These are phyloP conservation scores for Congeria kusceri DNA, from an alignment of 2,888 invertebrate genomes.

Conservation along the genomic window DNA sequence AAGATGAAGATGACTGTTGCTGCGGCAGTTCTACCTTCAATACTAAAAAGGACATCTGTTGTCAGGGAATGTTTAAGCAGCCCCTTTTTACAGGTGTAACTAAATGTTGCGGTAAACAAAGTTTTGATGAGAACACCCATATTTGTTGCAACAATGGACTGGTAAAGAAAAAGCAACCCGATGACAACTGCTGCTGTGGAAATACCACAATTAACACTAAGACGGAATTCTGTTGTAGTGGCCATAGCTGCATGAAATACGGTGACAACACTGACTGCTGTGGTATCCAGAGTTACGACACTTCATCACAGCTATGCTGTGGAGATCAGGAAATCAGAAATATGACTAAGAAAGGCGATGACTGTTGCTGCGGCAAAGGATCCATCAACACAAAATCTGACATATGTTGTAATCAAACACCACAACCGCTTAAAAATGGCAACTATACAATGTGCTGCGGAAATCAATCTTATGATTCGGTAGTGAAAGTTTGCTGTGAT, in stretches of 20 bases:
- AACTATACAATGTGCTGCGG: conserved; percentile 32
- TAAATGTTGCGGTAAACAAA: conserved; percentile 26
- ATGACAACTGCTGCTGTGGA: conserved; percentile 40
- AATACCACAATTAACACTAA: conserved; percentile 17
- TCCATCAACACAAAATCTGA: conserved; percentile 27
- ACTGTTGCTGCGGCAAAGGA: conserved; percentile 41
- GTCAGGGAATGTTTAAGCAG: conserved; percentile 32
- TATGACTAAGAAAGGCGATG: conserved; percentile 23
- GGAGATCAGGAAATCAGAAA: conserved; percentile 16
- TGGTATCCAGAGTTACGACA: conserved; percentile 20
- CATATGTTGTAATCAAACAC: conserved; percentile 37
- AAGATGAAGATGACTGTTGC: conserved; percentile 41
- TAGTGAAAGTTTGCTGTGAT: conserved; percentile 28
- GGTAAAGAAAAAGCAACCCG: conserved; percentile 8
- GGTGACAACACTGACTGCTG: conserved; percentile 35
- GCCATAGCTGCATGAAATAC: conserved; percentile 6
- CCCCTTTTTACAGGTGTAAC: conserved; percentile 21
- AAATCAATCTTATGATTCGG: conserved; percentile 16
- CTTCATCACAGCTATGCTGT: conserved; percentile 26
- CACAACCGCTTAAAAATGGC: conserved; percentile 20
- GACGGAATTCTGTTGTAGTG: conserved; percentile 35
- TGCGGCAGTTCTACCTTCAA: conserved; percentile 46
- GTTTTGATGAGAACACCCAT: conserved; percentile 16
- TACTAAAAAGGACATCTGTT: conserved; percentile 36
- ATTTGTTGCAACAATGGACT: conserved; percentile 26